A percentile compares a stretch with the other conserved stretches of the same genome.
Evolutionary conservation across 1,140 invertebrate genomes (phyloP).

Genomic region (Ephestia elutella): DNA sequence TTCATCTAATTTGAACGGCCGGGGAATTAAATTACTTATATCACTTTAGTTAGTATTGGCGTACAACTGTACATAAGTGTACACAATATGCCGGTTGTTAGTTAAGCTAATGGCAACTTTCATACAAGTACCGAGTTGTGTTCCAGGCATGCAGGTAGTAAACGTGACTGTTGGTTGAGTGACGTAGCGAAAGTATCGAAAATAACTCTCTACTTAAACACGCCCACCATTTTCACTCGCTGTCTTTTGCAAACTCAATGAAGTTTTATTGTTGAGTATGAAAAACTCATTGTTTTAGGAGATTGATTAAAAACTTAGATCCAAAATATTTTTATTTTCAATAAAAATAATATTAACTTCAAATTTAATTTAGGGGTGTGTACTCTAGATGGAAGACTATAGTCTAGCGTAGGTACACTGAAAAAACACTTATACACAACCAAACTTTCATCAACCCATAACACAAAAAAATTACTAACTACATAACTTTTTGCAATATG

Average conservation of each 20-base stretch:
- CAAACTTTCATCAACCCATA: too few species aligned
- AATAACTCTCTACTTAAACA: constrained; percentile 1
- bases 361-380: too few species aligned
- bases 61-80: too few species aligned
- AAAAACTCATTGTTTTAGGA: neutral
- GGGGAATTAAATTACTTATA: neutral
- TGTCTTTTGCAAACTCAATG: neutral
- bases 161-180: neutral
- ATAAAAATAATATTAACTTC: too few species aligned
- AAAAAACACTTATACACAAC: too few species aligned
- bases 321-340: too few species aligned
- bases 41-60: neutral
- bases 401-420: too few species aligned
- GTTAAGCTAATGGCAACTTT: neutral
- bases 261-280: neutral
- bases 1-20: neutral
- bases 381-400: too few species aligned
- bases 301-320: too few species aligned
- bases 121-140: neutral
- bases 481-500: too few species aligned
- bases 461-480: too few species aligned
- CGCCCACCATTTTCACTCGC: neutral
- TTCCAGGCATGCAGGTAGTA: neutral
- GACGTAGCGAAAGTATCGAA: neutral
- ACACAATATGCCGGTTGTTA: neutral